Evolutionary conservation across 2,113 vertebrate genomes (phyloP).

Genomic region (Gila orcuttii): DNA sequence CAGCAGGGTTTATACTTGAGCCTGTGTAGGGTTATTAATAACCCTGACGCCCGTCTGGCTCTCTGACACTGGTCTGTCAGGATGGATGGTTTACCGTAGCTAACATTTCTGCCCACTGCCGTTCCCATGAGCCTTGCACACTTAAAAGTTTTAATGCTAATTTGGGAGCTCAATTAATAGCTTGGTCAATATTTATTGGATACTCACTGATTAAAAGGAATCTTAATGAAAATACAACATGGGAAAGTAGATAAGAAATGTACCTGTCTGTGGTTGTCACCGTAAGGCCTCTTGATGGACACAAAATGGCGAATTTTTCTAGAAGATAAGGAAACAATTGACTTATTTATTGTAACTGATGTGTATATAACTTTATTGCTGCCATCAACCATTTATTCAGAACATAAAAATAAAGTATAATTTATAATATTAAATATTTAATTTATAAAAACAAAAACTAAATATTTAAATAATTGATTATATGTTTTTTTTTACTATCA

Average conservation of each 20-base stretch:
- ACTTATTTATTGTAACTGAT: neutral
- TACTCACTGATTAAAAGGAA: neutral
- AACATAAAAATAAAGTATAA: neutral
- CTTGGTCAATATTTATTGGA: neutral
- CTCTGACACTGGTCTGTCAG: conserved; percentile 61
- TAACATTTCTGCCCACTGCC: conserved; percentile 56
- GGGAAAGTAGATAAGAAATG: conserved; percentile 20
- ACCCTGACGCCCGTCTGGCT: conserved; percentile 60
- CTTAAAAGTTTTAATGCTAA: neutral
- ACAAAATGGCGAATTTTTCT: conserved; percentile 97
- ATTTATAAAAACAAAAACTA: too few relatives aligned
- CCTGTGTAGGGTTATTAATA: conserved; percentile 66
- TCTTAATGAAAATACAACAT: neutral
- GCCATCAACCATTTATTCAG: neutral
- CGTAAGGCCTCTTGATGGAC: conserved; percentile 89
- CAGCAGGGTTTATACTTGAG: conserved; percentile 47
- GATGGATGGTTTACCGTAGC: conserved; percentile 67
- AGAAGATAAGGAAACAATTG: conserved; percentile 61
- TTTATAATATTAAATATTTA: neutral
- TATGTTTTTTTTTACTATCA: neutral
- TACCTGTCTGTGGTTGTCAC: conserved; percentile 93
- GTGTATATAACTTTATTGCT: neutral
- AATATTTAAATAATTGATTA: neutral
- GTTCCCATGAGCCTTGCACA: neutral
- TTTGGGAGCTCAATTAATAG: conserved; percentile 13